Percentiles rank a stretch among this genome's conserved stretches.
phyloP scores from a whole-genome alignment of 2,113 vertebrate genomes.

The Psittacula cyanocephala region DNA sequence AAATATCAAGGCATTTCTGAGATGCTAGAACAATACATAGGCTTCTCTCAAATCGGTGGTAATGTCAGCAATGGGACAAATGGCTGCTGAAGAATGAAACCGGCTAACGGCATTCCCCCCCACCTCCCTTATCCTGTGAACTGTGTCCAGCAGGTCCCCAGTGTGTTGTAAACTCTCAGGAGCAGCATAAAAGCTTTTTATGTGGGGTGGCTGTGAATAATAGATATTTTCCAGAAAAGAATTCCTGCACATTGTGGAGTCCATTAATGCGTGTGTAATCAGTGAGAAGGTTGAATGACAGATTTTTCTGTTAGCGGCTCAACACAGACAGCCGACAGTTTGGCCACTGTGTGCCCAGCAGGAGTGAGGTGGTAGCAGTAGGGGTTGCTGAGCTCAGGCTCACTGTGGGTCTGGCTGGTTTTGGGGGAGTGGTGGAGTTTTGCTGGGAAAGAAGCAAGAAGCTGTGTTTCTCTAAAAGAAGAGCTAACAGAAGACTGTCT shows the following conservation, averaged over 20 bases:
- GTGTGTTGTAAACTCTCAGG: neutral
- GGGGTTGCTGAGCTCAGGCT: neutral
- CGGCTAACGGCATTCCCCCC: neutral
- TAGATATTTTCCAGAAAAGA: neutral
- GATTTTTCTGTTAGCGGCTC: neutral
- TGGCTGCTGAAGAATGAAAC: neutral
- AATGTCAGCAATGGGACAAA: neutral
- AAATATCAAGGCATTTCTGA: neutral
- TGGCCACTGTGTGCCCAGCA: neutral
- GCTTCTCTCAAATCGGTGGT: neutral
- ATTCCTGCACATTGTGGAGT: neutral
- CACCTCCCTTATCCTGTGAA: neutral
- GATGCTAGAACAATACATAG: neutral
- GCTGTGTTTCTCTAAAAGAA: neutral
- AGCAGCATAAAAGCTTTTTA: slow-evolving; percentile 28
- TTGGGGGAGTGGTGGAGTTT: neutral
- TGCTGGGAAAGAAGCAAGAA: neutral
- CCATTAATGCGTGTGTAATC: neutral
- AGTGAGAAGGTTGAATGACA: neutral
- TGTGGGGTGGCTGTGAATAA: slow-evolving; percentile 6
- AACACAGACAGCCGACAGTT: neutral
- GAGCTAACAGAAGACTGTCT: neutral
- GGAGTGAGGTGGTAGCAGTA: neutral
- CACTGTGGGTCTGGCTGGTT: neutral
- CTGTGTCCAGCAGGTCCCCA: neutral